These are phyloP conservation scores for Olivierus martensii DNA, from an alignment of 1,140 invertebrate species.

Conservation along the genomic window DNA sequence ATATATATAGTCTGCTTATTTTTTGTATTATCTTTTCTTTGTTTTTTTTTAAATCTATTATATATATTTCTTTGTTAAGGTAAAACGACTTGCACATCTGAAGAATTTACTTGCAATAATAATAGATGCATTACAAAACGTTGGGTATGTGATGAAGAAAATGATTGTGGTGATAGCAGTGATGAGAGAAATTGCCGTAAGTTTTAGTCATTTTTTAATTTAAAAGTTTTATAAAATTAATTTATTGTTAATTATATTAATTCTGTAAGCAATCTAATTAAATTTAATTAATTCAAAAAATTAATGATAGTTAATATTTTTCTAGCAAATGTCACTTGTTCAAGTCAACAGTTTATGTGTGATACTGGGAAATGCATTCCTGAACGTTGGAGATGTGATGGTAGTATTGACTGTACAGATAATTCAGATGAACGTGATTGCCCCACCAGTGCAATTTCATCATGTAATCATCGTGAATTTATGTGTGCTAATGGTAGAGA, in stretches of 20 bases:
- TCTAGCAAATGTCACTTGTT: neutral
- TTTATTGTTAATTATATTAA: too few relatives aligned
- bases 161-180: conserved; percentile 83
- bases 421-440: conserved; percentile 20
- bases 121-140: conserved; percentile 74
- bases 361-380: conserved; percentile 57
- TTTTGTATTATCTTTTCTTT: neutral
- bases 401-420: conserved; percentile 72
- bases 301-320: too few relatives aligned
- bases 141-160: conserved; percentile 81
- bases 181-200: conserved; percentile 88
- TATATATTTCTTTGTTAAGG: neutral
- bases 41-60: neutral
- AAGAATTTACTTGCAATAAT: conserved; percentile 87
- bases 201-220: conserved; percentile 45
- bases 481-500: conserved; percentile 21
- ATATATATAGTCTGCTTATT: neutral
- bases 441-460: conserved; percentile 22
- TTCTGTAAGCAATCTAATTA: too few relatives aligned
- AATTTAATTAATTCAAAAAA: too few relatives aligned
- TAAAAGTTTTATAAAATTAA: too few relatives aligned
- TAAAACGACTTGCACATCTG: conserved; percentile 51
- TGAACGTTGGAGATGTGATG: conserved; percentile 74
- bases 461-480: conserved; percentile 20
- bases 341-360: conserved; percentile 21